Evolutionary conservation across 2,888 invertebrate species (phyloP).

Genomic region (Teleogryllus oceanicus): DNA sequence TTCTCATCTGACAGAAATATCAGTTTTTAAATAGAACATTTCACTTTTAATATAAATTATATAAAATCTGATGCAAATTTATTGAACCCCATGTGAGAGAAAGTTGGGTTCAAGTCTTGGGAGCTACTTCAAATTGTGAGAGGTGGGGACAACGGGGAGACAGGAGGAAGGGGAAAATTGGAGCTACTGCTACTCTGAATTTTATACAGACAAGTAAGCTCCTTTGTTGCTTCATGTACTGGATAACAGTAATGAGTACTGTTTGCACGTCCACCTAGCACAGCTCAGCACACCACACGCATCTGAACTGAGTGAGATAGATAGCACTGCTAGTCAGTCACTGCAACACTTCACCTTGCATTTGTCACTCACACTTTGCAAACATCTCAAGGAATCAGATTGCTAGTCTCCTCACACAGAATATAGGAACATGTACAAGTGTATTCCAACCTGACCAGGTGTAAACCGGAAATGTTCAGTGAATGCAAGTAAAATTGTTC

Average conservation of each 20-base stretch:
- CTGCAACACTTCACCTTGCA: slow-evolving; percentile 35
- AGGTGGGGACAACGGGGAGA: slow-evolving; percentile 1
- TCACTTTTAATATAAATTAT: slow-evolving; percentile 35
- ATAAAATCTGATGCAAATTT: slow-evolving; percentile 37
- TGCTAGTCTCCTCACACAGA: slow-evolving; percentile 34
- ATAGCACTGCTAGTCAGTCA: slow-evolving; percentile 37
- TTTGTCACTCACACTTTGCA: slow-evolving; percentile 36
- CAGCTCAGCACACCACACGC: slow-evolving; percentile 19
- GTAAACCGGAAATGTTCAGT: slow-evolving; percentile 22
- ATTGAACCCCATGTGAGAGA: slow-evolving; percentile 34
- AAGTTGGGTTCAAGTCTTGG: slow-evolving; percentile 31
- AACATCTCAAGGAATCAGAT: slow-evolving; percentile 37
- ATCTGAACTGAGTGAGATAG: slow-evolving; percentile 22
- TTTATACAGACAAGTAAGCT: slow-evolving; percentile 35
- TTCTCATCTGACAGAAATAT: slow-evolving; percentile 35
- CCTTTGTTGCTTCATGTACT: slow-evolving; percentile 29
- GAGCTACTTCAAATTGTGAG: slow-evolving; percentile 29
- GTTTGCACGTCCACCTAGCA: slow-evolving; percentile 6
- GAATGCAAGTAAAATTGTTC: slow-evolving; percentile 31
- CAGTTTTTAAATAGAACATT: slow-evolving; percentile 33
- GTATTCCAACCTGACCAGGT: slow-evolving; percentile 25
- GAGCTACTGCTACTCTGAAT: slow-evolving; percentile 20
- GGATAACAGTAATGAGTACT: slow-evolving; percentile 2
- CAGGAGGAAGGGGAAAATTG: slow-evolving; percentile 9
- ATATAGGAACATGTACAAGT: slow-evolving; percentile 34